phyloP scores from a whole-genome alignment of 2,797 vertebrate genomes.

The Phataginus tricuspis region DNA sequence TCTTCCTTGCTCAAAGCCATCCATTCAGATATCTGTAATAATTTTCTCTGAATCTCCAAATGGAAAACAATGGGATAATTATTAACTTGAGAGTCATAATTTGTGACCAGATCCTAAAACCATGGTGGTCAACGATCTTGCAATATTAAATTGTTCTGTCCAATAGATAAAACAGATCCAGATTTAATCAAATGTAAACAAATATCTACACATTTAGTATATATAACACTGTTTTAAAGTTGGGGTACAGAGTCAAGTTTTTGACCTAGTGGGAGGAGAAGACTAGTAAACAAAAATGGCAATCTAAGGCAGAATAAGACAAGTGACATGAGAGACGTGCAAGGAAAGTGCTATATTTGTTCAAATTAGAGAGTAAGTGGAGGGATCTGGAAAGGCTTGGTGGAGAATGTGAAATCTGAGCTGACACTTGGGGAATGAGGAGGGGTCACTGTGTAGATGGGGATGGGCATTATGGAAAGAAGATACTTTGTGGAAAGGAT shows the following conservation, averaged over 20 bases:
- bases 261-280: background rate
- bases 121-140: background rate
- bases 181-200: slow-evolving; percentile 1
- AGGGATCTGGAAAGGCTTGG: background rate
- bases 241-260: background rate
- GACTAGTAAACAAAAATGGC: background rate
- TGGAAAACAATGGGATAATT: background rate
- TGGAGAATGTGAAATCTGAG: slow-evolving; percentile 4
- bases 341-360: background rate
- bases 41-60: slow-evolving; percentile 5
- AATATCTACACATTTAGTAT: slow-evolving; percentile 15
- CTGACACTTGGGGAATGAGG: background rate
- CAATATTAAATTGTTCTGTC: slow-evolving; percentile 20
- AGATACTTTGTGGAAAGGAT: background rate
- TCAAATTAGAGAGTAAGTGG: background rate
- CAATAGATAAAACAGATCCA: slow-evolving; percentile 23
- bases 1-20: background rate
- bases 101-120: background rate
- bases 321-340: background rate
- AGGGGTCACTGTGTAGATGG: background rate
- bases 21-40: background rate
- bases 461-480: background rate
- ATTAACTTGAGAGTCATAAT: slow-evolving; percentile 6
- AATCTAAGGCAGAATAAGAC: background rate
- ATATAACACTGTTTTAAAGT: background rate